Percentiles rank a stretch among this genome's conserved stretches.
These are phyloP conservation scores for Brenthis ino DNA, from an alignment of 2,888 invertebrate genomes.

Conservation along the genomic window DNA sequence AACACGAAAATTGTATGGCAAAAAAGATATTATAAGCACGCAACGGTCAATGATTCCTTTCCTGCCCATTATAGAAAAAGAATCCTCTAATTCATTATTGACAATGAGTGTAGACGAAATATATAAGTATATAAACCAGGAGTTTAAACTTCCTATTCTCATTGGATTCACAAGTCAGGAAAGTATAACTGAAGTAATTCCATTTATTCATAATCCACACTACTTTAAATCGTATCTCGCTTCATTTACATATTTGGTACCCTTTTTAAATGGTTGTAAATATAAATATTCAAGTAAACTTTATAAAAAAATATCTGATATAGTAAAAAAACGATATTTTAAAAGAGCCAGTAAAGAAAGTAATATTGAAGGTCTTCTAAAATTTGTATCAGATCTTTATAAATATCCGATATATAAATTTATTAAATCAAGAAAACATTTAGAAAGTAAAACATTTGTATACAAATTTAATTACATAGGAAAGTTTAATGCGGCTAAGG, in stretches of 20 bases:
- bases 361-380: conserved; percentile 58
- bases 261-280: conserved; percentile 63
- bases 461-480: conserved; percentile 78
- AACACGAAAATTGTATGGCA: conserved; percentile 61
- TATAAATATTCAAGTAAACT: conserved; percentile 54
- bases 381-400: conserved; percentile 70
- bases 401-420: conserved; percentile 73
- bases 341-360: conserved; percentile 53
- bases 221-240: conserved; percentile 58
- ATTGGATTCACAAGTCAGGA: conserved; percentile 79
- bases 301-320: conserved; percentile 55
- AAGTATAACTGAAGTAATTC: conserved; percentile 71
- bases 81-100: conserved; percentile 55
- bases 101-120: conserved; percentile 48
- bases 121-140: conserved; percentile 38
- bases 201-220: conserved; percentile 63
- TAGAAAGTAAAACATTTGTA: conserved; percentile 55
- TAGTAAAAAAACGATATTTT: conserved; percentile 66
- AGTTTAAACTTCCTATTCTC: conserved; percentile 60
- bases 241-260: conserved; percentile 68
- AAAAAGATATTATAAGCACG: conserved; percentile 56
- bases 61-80: conserved; percentile 58
- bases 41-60: conserved; percentile 71
- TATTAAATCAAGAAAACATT: conserved; percentile 52
- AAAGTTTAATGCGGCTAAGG: conserved; percentile 63